Evolutionary conservation across 1,140 invertebrate species (phyloP).

Genomic region (Saccostrea glomerata): DNA sequence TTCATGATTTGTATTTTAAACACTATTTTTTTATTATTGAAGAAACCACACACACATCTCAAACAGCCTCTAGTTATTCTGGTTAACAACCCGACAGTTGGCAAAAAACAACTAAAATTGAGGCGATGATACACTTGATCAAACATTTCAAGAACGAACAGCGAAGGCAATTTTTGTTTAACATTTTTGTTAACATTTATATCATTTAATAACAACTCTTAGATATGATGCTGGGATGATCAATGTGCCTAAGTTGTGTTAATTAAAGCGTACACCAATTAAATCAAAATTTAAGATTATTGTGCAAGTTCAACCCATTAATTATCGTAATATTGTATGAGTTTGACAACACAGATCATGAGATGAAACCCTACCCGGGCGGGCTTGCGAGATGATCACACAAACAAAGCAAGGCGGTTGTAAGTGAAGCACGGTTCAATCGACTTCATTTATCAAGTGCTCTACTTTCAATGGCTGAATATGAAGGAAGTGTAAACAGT

Average conservation of each 20-base stretch:
- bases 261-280: not conserved
- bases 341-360: not conserved
- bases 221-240: not conserved
- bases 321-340: not conserved
- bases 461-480: not conserved
- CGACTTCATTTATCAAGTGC: not conserved
- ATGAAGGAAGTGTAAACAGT: constrained; percentile 6
- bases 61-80: no score
- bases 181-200: no score
- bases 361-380: not conserved
- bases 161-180: no score
- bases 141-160: no score
- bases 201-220: no score
- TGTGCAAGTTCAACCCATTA: not conserved
- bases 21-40: no score
- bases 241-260: not conserved
- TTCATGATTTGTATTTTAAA: no score
- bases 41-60: no score
- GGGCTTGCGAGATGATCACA: not conserved
- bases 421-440: constrained; percentile 1
- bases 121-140: no score
- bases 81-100: no score
- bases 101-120: no score
- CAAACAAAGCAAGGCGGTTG: not conserved
- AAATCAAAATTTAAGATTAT: not conserved